Percentiles rank a stretch among this genome's conserved stretches.
Conservation (phyloP, 2,888 invertebrate species). For the Gryllus longicercus region DNA sequence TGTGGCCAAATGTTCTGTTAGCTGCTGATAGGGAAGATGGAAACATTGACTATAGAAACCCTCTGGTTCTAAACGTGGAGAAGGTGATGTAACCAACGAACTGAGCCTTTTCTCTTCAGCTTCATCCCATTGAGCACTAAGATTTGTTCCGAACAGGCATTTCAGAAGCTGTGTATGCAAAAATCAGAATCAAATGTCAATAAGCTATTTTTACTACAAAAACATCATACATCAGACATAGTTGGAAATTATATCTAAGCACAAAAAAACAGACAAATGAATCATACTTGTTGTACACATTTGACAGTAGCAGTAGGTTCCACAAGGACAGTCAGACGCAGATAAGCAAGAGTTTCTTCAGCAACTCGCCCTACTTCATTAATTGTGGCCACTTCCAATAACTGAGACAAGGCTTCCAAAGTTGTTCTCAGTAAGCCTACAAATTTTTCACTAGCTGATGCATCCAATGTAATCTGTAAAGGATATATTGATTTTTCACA, state of each 20-base stretch:
- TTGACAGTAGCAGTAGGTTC: constrained; percentile 67
- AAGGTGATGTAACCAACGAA: constrained; percentile 22
- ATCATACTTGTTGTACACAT: constrained; percentile 68
- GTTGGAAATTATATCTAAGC: too few relatives aligned
- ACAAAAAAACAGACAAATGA: too few relatives aligned
- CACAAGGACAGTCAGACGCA: constrained; percentile 66
- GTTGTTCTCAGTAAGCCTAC: constrained; percentile 61
- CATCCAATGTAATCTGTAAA: constrained; percentile 70
- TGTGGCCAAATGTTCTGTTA: constrained; percentile 37
- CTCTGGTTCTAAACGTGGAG: constrained; percentile 33
- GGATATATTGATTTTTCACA: constrained; percentile 19
- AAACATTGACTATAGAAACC: constrained; percentile 48
- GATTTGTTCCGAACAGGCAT: constrained; percentile 73
- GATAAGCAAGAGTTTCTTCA: constrained; percentile 75
- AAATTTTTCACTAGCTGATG: constrained; percentile 72
- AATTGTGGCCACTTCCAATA: constrained; percentile 66
- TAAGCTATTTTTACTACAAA: background rate
- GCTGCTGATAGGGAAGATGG: constrained; percentile 46
- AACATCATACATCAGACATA: background rate
- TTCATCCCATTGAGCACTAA: constrained; percentile 52
- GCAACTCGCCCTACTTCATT: constrained; percentile 69
- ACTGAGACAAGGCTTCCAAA: constrained; percentile 63
- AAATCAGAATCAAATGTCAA: background rate
- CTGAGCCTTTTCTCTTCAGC: constrained; percentile 39
- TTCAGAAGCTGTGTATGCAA: constrained; percentile 51